Conservation (phyloP, 2,888 invertebrate species). For the Cecidostiba fungosa region DNA sequence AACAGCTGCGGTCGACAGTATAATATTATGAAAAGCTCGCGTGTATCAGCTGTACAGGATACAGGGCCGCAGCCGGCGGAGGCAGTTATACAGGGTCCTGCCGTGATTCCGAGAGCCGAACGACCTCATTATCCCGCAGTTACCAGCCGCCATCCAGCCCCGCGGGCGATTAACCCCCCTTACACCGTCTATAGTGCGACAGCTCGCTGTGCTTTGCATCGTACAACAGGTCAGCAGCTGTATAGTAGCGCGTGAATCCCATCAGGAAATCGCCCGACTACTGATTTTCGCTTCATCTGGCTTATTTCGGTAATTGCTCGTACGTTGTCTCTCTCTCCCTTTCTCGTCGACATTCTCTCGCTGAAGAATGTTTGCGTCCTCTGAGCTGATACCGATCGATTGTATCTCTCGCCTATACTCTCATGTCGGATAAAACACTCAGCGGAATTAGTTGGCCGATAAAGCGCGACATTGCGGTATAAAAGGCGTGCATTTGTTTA, state of each 20-base stretch:
- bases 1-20: too few relatives aligned
- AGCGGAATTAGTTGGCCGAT: neutral
- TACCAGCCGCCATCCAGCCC: neutral
- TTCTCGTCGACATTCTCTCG: too few relatives aligned
- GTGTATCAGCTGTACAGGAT: slow-evolving; percentile 46
- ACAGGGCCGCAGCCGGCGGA: neutral
- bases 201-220: neutral
- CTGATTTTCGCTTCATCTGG: neutral
- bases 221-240: neutral
- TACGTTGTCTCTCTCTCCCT: too few relatives aligned
- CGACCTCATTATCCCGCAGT: slow-evolving; percentile 42
- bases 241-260: neutral
- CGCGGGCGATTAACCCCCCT: neutral
- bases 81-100: neutral
- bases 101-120: slow-evolving; percentile 43
- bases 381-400: neutral
- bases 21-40: neutral
- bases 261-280: neutral
- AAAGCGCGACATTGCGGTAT: neutral
- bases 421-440: neutral
- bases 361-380: too few relatives aligned
- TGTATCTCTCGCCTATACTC: neutral
- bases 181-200: neutral
- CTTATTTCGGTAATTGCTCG: neutral
- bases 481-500: slow-evolving; percentile 15